phyloP scores from a whole-genome alignment of 2,113 vertebrate genomes.

The Pholis gunnellus region DNA sequence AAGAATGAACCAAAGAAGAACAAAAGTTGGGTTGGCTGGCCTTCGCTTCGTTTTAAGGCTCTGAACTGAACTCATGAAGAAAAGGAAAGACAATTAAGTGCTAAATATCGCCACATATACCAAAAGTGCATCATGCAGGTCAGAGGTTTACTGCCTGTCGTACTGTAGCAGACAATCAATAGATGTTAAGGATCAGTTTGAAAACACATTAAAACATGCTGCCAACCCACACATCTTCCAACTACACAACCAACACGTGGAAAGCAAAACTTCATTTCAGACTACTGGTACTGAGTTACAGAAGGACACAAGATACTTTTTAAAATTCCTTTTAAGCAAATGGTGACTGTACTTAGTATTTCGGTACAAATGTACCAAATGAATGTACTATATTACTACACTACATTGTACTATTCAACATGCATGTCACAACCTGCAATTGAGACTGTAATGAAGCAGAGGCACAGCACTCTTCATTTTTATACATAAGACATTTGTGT shows the following conservation, averaged over 20 bases:
- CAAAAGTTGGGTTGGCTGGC: slow-evolving; percentile 11
- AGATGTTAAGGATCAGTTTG: not conserved
- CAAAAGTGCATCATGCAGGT: not conserved
- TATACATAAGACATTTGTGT: not conserved
- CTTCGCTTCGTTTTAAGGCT: not conserved
- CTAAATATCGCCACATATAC: not conserved
- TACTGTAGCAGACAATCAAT: not conserved
- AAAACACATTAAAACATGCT: not conserved
- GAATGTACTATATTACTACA: not conserved
- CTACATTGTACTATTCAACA: not conserved
- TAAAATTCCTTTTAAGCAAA: not conserved
- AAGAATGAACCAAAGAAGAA: not conserved
- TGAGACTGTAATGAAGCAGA: not conserved
- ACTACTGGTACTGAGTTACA: not conserved
- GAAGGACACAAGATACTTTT: not conserved
- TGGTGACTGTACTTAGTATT: not conserved
- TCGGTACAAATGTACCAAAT: not conserved
- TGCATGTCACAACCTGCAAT: not conserved
- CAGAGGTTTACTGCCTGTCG: not conserved
- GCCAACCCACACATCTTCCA: not conserved
- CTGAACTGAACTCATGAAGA: not conserved
- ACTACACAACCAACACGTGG: not conserved
- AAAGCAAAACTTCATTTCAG: not conserved
- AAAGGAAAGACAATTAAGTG: not conserved
- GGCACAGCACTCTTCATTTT: not conserved